These are phyloP conservation scores for Oncorhynchus kisutch DNA, from an alignment of 2,113 vertebrate species.

Conservation along the genomic window DNA sequence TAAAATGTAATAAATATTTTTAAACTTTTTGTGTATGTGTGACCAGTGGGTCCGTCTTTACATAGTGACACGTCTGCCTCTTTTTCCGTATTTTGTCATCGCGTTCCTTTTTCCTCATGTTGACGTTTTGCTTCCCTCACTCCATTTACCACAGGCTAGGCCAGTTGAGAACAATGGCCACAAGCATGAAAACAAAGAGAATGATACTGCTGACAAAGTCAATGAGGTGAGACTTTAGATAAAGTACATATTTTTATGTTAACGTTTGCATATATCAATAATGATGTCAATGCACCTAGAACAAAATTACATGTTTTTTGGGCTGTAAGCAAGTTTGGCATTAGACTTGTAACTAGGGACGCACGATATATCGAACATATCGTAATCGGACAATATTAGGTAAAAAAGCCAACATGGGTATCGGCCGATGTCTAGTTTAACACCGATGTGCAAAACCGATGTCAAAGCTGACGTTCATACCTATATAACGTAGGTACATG, in stretches of 20 bases:
- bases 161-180: constrained; percentile 75
- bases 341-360: not conserved
- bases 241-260: too few relatives aligned
- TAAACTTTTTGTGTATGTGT: not conserved
- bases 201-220: constrained; percentile 59
- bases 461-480: too few relatives aligned
- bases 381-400: too few relatives aligned
- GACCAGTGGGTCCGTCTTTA: too few relatives aligned
- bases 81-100: constrained; percentile 23
- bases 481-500: too few relatives aligned
- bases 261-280: not conserved
- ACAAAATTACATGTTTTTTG: not conserved
- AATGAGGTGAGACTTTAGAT: constrained; percentile 69
- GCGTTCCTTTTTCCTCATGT: not conserved
- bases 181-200: constrained; percentile 78
- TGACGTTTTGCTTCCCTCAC: not conserved
- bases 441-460: too few relatives aligned
- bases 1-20: not conserved
- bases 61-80: too few relatives aligned
- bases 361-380: too few relatives aligned
- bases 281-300: not conserved
- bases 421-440: too few relatives aligned
- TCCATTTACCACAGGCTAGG: constrained; percentile 29
- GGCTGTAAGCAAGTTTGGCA: not conserved
- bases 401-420: too few relatives aligned